Base-by-base conservation (phyloP, 2,888 invertebrate genomes). In the Platycheirus rosarum region DNA sequence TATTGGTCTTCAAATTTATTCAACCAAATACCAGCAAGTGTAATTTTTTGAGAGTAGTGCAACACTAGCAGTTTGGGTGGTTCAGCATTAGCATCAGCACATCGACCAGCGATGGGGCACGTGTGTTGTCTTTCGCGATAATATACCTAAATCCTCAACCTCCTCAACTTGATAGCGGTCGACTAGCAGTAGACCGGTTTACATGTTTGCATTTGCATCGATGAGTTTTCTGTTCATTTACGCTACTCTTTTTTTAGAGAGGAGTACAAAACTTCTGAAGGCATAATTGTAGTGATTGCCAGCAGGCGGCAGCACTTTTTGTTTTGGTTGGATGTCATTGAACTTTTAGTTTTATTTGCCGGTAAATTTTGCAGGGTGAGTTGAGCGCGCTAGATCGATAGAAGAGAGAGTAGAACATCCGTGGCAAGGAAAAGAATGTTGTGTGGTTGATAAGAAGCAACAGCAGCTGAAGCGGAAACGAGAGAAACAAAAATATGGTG, bases 271-370 rank as follows among this genome's bases (percentile, higher is more conserved):
- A 35, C 13, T 51, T 66, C 42, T 40, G 26, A 44, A 75, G 16
- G 68, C 63, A 68, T 62, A 49, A 57, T 49, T 18, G 14, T 66
- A 60, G 42, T 14, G 48, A 62, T 44, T 62, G 40, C 82, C 82
- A 77, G 44, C 65, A 82, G 82, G 71, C 68, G 82, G 82, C 82
- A 77, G 76, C 77, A 82, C 77, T 57, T 73, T 77, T 82, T 82
- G 82, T 82, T 82, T 68, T 82, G 82, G 53, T 82, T 82, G n/a
- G 49, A 40, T 68, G 82, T 77, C 82, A 55, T 68, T 82, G 82
- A 82, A 82, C 82, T 82, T 71, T 77, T 73, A 68, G 82, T 73
- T 82, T 63, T 23, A 82, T 48, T 71, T 71, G 82, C 71, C 68
- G 82, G 71, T 63, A 82, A 48, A 62, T 48, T 23, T 60, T 55